Conservation (phyloP, 2,797 vertebrate species). For the Lagodon rhomboides region DNA sequence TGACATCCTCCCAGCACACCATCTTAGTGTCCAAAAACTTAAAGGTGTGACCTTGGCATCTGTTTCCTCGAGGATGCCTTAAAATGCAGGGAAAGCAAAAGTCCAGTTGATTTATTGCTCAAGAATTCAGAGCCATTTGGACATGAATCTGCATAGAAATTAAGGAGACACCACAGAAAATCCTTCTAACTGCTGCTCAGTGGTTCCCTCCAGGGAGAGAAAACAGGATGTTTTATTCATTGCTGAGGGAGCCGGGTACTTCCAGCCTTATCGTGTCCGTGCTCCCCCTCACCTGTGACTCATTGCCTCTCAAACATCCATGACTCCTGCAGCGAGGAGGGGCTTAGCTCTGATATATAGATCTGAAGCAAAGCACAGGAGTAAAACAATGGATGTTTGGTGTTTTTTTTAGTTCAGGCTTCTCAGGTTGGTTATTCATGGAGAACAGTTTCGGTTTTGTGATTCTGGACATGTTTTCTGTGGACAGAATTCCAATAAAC, state of each 20-base stretch:
- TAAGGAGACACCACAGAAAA: slow-evolving; percentile 10
- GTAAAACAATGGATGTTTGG: background rate
- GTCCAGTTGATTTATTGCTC: background rate
- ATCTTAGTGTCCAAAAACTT: slow-evolving; percentile 37
- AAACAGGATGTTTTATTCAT: slow-evolving; percentile 69
- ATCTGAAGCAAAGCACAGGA: background rate
- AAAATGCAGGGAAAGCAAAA: slow-evolving; percentile 13
- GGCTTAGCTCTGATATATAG: slow-evolving; percentile 29
- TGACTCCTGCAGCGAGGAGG: slow-evolving; percentile 65
- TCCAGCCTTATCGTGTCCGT: slow-evolving; percentile 52
- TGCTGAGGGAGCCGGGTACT: slow-evolving; percentile 44
- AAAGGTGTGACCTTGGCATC: slow-evolving; percentile 65
- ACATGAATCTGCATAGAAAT: slow-evolving; percentile 17
- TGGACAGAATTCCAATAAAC: background rate
- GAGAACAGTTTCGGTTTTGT: background rate
- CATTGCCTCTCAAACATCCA: slow-evolving; percentile 68
- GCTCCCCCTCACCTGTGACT: slow-evolving; percentile 82
- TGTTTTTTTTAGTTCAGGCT: background rate
- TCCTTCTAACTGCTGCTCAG: slow-evolving; percentile 44
- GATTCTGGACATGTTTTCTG: background rate
- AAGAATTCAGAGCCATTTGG: slow-evolving; percentile 8
- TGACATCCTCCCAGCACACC: background rate
- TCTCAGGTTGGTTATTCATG: background rate
- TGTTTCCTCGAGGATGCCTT: slow-evolving; percentile 17
- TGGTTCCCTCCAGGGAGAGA: slow-evolving; percentile 41